phyloP scores from a whole-genome alignment of 2,797 vertebrate species.

The Denticeps clupeoides region DNA sequence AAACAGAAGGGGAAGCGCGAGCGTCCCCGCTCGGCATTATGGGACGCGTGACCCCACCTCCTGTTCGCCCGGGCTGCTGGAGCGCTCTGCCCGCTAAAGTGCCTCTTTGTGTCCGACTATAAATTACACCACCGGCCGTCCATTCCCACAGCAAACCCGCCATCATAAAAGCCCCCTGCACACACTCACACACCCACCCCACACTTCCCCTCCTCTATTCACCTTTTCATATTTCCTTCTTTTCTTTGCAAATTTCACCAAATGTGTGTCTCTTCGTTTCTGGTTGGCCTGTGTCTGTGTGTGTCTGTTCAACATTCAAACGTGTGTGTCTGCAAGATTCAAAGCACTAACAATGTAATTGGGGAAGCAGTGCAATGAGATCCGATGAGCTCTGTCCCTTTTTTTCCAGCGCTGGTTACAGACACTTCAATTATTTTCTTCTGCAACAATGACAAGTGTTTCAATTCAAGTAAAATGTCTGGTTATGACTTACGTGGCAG shows the following conservation, averaged over 20 bases:
- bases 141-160: conserved; percentile 18
- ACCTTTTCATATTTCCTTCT: conserved; percentile 5
- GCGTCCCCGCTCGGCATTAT: not conserved
- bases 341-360: not conserved
- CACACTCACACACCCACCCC: not conserved
- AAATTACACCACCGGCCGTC: conserved; percentile 27
- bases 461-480: no score
- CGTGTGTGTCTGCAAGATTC: not conserved
- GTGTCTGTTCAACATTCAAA: not conserved
- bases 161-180: conserved; percentile 13
- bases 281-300: not conserved
- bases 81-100: conserved; percentile 31
- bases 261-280: not conserved
- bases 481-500: no score
- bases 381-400: not conserved
- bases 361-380: no score
- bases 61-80: conserved; percentile 42
- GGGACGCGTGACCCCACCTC: conserved; percentile 43
- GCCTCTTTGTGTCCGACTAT: conserved; percentile 38
- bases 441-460: no score
- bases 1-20: conserved; percentile 44
- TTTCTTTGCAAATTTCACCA: conserved; percentile 13
- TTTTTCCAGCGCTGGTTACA: not conserved
- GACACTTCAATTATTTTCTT: not conserved
- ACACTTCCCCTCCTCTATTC: not conserved